Evolutionary conservation across 2,888 invertebrate genomes (phyloP), one percentile per base, ranked within the genome.

Genomic region (Agonopterix alstromeriana): DNA sequence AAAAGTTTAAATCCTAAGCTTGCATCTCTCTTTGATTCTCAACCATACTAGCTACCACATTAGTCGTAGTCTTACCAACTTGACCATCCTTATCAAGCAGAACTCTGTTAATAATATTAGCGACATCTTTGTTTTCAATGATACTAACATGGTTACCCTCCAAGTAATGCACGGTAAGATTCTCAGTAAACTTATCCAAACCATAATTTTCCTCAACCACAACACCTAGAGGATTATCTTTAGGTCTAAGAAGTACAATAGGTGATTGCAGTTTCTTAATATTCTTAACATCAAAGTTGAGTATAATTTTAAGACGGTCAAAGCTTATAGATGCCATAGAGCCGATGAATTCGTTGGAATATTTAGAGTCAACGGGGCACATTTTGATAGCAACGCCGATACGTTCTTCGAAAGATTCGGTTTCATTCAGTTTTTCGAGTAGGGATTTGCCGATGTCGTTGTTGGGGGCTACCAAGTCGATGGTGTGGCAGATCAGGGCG

Each of bases 91-190:
- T 69, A 5, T 75, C 77, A 0, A 60, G 49, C 12, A 88, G 46
- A 8, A 72, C 52, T 50, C 73, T 82, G 54, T 93, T 93, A 43
- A 94, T 92, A 36, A 93, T 87, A 57, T 92, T 89, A 0, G 92
- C 90, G 45, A 92, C 79, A 57, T 91, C 91, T 45, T 90, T 84
- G 61, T 92, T 93, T 10, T 94, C 92, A 57, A 95, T 66, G 61
- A 95, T 93, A 41, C 91, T 91, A 0, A 90, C 71, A 62, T 95
- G 95, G 66, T 93, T 93, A 8, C 95, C 95, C 63, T 94, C 93
- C n/a, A 94, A 80, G 44, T 88, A 90, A 60, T 91, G 90, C 0
- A 94, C 81, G 0, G 89, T 87, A 0, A 94, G 89, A 2, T 84
- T 83, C 0, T 89, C 88, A 0, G 92, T 92, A 17, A 90, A 70